Conservation (phyloP, 2,888 invertebrate species). For the Pherbina coryleti region DNA sequence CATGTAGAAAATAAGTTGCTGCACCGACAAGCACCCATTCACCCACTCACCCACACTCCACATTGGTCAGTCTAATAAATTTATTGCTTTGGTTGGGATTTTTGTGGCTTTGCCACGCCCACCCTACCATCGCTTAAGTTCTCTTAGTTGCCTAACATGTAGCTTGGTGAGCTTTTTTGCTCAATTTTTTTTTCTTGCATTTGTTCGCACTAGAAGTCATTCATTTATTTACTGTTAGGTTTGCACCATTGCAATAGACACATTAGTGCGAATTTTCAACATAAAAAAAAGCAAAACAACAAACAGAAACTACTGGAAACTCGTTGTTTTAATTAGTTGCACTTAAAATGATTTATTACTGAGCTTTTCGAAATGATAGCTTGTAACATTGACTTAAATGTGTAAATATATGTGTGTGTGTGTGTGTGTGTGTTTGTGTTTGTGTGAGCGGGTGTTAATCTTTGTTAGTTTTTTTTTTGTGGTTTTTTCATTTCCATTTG, state of each 20-base stretch:
- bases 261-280: neutral
- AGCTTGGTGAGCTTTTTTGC: neutral
- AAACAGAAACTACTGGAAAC: neutral
- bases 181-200: neutral
- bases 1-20: no score
- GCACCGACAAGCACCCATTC: neutral
- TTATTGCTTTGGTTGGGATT: conserved; percentile 17
- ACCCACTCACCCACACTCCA: neutral
- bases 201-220: neutral
- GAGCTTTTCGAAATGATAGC: neutral
- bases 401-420: neutral
- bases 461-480: neutral
- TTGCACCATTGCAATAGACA: conserved; percentile 5
- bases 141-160: neutral
- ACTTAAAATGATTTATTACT: conserved; percentile 39
- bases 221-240: neutral
- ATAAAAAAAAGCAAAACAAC: conserved; percentile 8
- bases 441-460: conserved; percentile 40
- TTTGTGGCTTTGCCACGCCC: conserved; percentile 26
- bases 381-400: no score
- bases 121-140: neutral
- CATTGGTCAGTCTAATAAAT: conserved; percentile 24
- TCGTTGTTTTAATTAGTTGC: conserved; percentile 36
- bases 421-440: conserved; percentile 31
- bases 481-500: neutral